Conservation (phyloP, 2,888 invertebrate genomes). For the Cataglyphis altisquamis region DNA sequence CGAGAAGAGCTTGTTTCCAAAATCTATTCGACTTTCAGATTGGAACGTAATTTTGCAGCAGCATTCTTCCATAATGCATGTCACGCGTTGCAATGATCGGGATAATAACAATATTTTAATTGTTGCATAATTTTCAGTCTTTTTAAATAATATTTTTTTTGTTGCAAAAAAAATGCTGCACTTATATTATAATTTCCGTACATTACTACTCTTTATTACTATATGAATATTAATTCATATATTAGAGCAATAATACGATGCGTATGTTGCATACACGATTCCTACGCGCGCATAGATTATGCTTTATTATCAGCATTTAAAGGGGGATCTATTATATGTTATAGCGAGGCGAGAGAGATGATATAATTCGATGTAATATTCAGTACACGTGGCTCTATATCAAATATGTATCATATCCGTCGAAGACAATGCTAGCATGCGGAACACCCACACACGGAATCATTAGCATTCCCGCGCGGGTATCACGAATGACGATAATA, state of each 20-base stretch:
- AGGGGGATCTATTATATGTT: neutral
- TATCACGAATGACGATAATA: slow-evolving; percentile 30
- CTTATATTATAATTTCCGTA: neutral
- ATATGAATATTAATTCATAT: slow-evolving; percentile 20
- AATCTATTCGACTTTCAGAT: slow-evolving; percentile 45
- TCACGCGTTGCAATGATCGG: neutral
- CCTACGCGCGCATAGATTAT: neutral
- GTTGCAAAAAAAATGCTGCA: neutral
- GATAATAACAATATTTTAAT: neutral
- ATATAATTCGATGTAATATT: slow-evolving; percentile 6
- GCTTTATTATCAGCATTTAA: slow-evolving; percentile 4
- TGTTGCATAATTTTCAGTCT: neutral
- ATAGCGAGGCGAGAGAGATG: neutral
- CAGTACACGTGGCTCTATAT: neutral
- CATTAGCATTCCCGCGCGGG: slow-evolving; percentile 24
- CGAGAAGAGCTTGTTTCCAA: slow-evolving; percentile 39
- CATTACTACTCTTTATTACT: neutral
- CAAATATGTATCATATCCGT: slow-evolving; percentile 4
- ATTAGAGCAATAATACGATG: neutral
- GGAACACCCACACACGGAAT: neutral
- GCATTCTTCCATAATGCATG: slow-evolving; percentile 8
- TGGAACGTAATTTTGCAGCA: slow-evolving; percentile 26
- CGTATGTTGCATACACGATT: neutral
- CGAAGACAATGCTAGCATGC: slow-evolving; percentile 35
- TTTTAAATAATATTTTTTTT: neutral